Evolutionary conservation across 2,113 vertebrate species (phyloP).

Genomic region (Lota lota): DNA sequence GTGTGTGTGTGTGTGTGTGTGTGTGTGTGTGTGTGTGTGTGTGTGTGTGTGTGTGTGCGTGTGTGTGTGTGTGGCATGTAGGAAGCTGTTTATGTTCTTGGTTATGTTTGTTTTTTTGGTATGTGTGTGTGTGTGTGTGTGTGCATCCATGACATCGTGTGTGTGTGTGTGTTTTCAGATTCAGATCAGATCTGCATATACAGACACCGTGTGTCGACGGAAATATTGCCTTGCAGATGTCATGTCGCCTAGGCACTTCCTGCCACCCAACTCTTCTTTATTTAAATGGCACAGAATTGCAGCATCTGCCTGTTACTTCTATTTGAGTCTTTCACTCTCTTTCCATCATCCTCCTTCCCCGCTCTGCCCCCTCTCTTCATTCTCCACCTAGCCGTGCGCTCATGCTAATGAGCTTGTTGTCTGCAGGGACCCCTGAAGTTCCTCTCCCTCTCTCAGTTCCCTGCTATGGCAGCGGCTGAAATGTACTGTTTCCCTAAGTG

Average conservation of each 20-base stretch:
- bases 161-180: neutral
- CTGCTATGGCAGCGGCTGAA: conserved; percentile 36
- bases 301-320: conserved; percentile 45
- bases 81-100: conserved; percentile 1
- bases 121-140: conserved; percentile 25
- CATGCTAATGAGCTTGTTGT: conserved; percentile 60
- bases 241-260: conserved; percentile 6
- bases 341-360: conserved; percentile 17
- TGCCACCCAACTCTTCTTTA: conserved; percentile 33
- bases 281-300: conserved; percentile 31
- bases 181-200: conserved; percentile 7
- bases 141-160: conserved; percentile 9
- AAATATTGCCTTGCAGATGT: conserved; percentile 5
- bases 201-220: conserved; percentile 10
- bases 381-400: conserved; percentile 41
- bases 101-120: conserved; percentile 1
- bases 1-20: conserved; percentile 28
- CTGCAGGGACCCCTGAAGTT: conserved; percentile 34
- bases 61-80: neutral
- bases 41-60: neutral
- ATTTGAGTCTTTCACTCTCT: conserved; percentile 2
- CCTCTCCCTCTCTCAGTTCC: conserved; percentile 18
- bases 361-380: neutral
- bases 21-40: conserved; percentile 37
- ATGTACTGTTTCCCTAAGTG: conserved; percentile 49